These are phyloP conservation scores for Conus canariensis DNA, from an alignment of 2,888 invertebrate species.

Conservation along the genomic window DNA sequence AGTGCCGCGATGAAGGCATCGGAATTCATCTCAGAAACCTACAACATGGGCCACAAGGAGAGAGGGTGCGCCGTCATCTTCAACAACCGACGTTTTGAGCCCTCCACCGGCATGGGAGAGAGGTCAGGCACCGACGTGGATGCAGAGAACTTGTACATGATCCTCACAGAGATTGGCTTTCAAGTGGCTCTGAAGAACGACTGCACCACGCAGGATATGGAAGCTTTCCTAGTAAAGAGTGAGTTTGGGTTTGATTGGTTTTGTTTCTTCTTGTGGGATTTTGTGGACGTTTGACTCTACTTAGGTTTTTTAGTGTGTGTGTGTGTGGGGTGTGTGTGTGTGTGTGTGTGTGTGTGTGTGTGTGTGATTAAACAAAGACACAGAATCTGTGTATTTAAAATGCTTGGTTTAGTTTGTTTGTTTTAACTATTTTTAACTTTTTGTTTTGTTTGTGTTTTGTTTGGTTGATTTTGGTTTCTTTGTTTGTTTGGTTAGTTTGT, in stretches of 20 bases:
- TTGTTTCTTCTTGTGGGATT: neutral
- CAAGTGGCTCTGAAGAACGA: conserved; percentile 83
- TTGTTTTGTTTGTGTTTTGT: neutral
- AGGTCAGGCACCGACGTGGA: conserved; percentile 91
- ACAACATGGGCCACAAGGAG: conserved; percentile 90
- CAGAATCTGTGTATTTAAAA: no score
- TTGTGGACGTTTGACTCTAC: neutral
- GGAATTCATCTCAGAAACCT: conserved; percentile 80
- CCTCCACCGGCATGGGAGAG: conserved; percentile 72
- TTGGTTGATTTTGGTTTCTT: neutral
- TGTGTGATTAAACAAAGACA: neutral
- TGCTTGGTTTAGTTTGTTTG: neutral
- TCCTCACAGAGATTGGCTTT: conserved; percentile 82
- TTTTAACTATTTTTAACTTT: neutral
- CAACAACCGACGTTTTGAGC: conserved; percentile 90
- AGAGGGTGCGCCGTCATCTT: conserved; percentile 93
- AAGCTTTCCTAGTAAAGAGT: conserved; percentile 84
- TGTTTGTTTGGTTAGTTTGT: neutral
- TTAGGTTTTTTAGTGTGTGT: neutral
- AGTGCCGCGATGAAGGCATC: neutral
- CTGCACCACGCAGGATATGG: conserved; percentile 85
- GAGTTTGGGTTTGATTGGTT: conserved; percentile 47
- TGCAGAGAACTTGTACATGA: conserved; percentile 85
- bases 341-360: neutral
- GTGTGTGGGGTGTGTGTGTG: neutral